Evolutionary conservation across 2,888 invertebrate species (phyloP), one percentile per base, ranked within the genome.

Genomic region (Salpingus planirostris): DNA sequence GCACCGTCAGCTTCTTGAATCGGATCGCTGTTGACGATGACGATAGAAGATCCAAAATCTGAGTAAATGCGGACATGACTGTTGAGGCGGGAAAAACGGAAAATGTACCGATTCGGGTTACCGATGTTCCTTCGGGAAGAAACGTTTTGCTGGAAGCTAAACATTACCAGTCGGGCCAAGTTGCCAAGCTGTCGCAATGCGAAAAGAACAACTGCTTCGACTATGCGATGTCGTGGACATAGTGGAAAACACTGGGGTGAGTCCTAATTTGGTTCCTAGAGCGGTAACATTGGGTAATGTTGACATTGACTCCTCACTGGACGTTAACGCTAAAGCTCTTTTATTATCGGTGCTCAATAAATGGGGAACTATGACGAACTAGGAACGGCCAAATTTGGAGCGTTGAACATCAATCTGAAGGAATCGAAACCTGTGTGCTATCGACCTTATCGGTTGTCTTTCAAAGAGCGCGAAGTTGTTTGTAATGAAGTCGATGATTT

Each of bases 381-480:
- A 11, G 23, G 23, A 8, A 23, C 23, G 5, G 8, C 10, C 4
- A 5, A 5, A 5, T 5, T 5, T 11, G 23, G 4, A 10, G 10
- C 5, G 10, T 10, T 23, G 23, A 11, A 10, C 8, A 23, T 23
- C 8, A 23, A 5, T 7, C 47, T 12, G 57, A 64, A 40, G 13
- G 31, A 11, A 46, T 40, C 21, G 54, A 33, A 37, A 22, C 44
- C 47, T 2, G 44, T 54, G 8, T 12, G 26, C 10, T 50, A 49
- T 24, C 31, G 44, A 24, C 47, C 50, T 1, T 51, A 54, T 30
- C 41, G 49, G 18, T 26, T 52, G 27, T 37, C 50, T 3, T 27
- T 42, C 3, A 28, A 36, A 2, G 52, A 50, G 10, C 33, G 44
- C 13, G 28, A 40, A 23, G 32, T 26, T 5, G 40, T 51, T 2